Evolutionary conservation across 1,140 invertebrate genomes (phyloP), one percentile per base, ranked within the genome.

Genomic region (Drosophila sp.): DNA sequence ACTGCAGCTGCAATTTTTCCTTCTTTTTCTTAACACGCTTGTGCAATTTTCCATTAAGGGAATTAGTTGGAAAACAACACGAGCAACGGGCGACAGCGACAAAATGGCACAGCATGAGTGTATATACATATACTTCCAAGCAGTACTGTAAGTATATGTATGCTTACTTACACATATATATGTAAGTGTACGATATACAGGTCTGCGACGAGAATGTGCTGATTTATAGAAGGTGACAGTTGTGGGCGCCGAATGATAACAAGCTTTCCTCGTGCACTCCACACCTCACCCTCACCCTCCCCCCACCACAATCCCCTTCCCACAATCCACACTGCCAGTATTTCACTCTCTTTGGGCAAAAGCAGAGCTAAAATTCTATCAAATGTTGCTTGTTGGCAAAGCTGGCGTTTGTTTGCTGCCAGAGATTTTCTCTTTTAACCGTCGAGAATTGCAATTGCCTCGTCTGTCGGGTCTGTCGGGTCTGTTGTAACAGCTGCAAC

Each of bases 171-270:
- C 21, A 21, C 4, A 21, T 21, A n/a, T n/a, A 8, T 69, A 46
- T 32, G 41, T 58, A 62, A 67, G 54, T 54, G 18, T 69, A 38
- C n/a, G n/a, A n/a, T n/a, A n/a, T 69, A 75, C 65, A 34, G 53
- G 58, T 83, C 65, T 76, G 59, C 56, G 36, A 36, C 25, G 40
- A 51, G 67, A 46, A 59, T 67, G 40, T 69, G 83, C 83, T 87
- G 84, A 89, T 89, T 89, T 89, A 89, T 89, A 89, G 80, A 89
- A 89, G 84, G 84, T 89, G 83, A 89, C 83, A 89, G 83, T 89
- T 89, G 84, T 78, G 83, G 83, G 77, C 80, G 80, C 80, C 80
- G 64, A 78, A 81, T 89, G 83, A 89, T 89, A 89, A 89, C 83
- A 89, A 87, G 83, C 58, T 76, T 79, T 82, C 29, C 29, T n/a